Conservation (phyloP, 2,113 vertebrate species). For the Sula dactylatra region DNA sequence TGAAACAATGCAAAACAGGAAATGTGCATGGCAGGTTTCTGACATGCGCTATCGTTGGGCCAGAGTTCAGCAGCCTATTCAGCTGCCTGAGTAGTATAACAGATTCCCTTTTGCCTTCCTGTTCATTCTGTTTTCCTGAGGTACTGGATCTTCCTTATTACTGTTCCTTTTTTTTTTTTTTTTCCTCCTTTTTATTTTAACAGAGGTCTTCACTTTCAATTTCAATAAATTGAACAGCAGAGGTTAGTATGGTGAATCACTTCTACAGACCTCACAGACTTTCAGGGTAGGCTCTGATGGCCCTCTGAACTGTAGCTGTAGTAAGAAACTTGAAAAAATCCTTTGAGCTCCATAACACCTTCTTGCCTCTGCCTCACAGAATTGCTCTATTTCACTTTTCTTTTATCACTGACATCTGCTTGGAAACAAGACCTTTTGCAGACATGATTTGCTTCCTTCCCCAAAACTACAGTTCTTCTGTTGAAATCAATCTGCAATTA, state of each 20-base stretch:
- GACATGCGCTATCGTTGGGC: neutral
- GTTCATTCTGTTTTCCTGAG: neutral
- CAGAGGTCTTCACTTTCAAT: neutral
- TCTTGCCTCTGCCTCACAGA: neutral
- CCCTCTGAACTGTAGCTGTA: neutral
- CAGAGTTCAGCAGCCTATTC: constrained; percentile 34
- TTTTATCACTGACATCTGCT: neutral
- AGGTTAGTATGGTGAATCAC: neutral
- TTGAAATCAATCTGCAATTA: neutral
- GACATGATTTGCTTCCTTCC: neutral
- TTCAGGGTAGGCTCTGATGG: neutral
- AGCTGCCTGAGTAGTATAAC: neutral
- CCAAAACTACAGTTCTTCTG: neutral
- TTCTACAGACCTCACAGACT: neutral
- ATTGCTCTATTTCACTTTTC: neutral
- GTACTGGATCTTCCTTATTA: neutral
- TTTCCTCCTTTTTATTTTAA: neutral
- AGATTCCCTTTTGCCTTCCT: constrained; percentile 30
- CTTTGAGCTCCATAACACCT: neutral
- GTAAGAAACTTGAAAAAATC: neutral
- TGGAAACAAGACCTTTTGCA: neutral
- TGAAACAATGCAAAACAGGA: constrained; percentile 55
- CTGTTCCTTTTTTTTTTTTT: neutral
- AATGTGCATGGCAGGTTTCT: constrained; percentile 10
- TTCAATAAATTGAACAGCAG: neutral